Conservation (phyloP, 2,797 vertebrate species). For the Sebastes matsubarae region DNA sequence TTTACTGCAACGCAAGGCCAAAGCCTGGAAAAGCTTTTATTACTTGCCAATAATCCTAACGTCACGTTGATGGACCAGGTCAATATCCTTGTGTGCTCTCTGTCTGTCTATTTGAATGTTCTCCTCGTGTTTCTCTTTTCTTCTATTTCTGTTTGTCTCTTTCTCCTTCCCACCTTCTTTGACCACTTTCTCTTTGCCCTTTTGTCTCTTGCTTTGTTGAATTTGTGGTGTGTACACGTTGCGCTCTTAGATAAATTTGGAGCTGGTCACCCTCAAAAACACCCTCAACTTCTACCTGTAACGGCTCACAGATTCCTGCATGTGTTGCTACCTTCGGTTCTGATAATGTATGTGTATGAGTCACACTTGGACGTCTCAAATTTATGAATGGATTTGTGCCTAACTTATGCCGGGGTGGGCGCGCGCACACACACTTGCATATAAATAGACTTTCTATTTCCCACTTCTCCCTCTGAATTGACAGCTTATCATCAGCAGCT, state of each 20-base stretch:
- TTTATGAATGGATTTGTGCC: slow-evolving; percentile 34
- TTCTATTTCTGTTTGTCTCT: background rate
- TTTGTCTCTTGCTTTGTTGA: background rate
- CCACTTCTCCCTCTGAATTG: slow-evolving; percentile 19
- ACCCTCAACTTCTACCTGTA: background rate
- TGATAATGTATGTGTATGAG: slow-evolving; percentile 1
- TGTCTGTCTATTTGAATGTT: slow-evolving; percentile 33
- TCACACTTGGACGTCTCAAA: slow-evolving; percentile 5
- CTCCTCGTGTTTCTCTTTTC: background rate
- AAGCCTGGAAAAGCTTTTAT: slow-evolving; percentile 71
- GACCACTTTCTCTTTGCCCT: background rate
- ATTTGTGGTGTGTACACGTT: background rate
- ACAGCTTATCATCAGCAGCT: slow-evolving; percentile 38
- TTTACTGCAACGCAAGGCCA: slow-evolving; percentile 69
- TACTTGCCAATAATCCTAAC: slow-evolving; percentile 79
- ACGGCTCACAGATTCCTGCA: background rate
- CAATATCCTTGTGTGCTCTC: slow-evolving; percentile 61
- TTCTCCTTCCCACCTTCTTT: background rate
- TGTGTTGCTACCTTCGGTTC: background rate
- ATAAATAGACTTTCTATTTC: slow-evolving; percentile 28
- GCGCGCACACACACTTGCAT: background rate
- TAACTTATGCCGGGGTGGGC: background rate
- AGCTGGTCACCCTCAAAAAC: background rate
- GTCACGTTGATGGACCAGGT: slow-evolving; percentile 73
- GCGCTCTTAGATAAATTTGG: background rate